Evolutionary conservation across 2,888 invertebrate species (phyloP).

Genomic region (Drosophila bunnanda): DNA sequence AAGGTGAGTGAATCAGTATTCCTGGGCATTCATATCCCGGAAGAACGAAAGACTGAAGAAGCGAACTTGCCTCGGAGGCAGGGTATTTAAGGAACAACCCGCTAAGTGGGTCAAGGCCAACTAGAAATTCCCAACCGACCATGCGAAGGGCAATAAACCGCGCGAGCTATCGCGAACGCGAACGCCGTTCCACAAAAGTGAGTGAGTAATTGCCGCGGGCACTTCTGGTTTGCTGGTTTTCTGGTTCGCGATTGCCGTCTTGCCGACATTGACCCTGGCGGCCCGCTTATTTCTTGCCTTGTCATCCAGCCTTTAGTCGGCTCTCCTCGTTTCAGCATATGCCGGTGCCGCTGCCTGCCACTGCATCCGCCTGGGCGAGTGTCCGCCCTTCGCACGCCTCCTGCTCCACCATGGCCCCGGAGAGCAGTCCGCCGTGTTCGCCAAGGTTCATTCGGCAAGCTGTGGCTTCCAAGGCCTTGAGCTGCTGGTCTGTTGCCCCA

Average conservation of each 20-base stretch:
- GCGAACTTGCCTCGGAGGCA: slow-evolving; percentile 43
- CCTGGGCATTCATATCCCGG: background rate
- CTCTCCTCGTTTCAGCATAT: slow-evolving; percentile 40
- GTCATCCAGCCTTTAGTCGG: slow-evolving; percentile 21
- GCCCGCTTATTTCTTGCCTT: slow-evolving; percentile 24
- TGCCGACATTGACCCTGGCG: slow-evolving; percentile 61
- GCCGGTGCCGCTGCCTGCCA: slow-evolving; percentile 60
- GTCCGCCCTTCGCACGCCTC: slow-evolving; percentile 65
- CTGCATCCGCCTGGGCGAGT: slow-evolving; percentile 80
- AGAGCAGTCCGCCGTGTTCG: slow-evolving; percentile 62
- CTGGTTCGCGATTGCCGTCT: slow-evolving; percentile 39
- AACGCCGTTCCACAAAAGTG: slow-evolving; percentile 61
- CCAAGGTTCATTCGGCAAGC: slow-evolving; percentile 66
- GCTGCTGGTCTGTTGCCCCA: slow-evolving; percentile 78
- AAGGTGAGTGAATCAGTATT: slow-evolving; percentile 52
- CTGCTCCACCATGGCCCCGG: slow-evolving; percentile 63
- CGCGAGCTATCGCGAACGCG: slow-evolving; percentile 27
- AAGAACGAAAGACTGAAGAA: slow-evolving; percentile 62
- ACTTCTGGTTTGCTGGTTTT: slow-evolving; percentile 64
- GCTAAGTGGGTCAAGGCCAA: slow-evolving; percentile 69
- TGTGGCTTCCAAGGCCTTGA: slow-evolving; percentile 79
- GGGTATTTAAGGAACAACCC: slow-evolving; percentile 54
- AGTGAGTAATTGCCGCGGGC: slow-evolving; percentile 71
- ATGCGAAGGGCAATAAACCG: slow-evolving; percentile 78
- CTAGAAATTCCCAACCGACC: slow-evolving; percentile 68